phyloP scores from a whole-genome alignment of 1,140 invertebrate species.

The Eurosta solidaginis region DNA sequence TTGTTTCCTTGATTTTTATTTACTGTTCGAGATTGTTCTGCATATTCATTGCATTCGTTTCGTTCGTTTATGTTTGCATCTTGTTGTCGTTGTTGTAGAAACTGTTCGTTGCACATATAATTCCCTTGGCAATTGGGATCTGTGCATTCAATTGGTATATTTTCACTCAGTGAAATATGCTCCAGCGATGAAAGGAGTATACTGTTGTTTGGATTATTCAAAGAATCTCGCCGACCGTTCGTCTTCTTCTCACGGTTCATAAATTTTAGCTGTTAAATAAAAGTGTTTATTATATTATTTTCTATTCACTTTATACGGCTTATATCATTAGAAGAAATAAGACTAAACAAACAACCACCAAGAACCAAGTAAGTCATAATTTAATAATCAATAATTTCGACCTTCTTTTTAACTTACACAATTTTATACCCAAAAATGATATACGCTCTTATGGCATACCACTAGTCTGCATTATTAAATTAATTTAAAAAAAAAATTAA shows the following conservation, averaged over 20 bases:
- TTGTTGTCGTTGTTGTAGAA: conserved; percentile 24
- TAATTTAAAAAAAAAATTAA: too few relatives aligned
- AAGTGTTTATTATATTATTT: not conserved
- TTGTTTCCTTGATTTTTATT: conserved; percentile 13
- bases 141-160: conserved; percentile 40
- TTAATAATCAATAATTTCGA: too few relatives aligned
- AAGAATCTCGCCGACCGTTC: conserved; percentile 46
- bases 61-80: not conserved
- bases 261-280: not conserved
- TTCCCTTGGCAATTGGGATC: conserved; percentile 55
- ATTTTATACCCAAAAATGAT: too few relatives aligned
- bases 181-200: conserved; percentile 39
- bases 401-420: too few relatives aligned
- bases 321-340: too few relatives aligned
- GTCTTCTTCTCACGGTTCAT: not conserved
- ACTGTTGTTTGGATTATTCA: conserved; percentile 47
- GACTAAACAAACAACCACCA: too few relatives aligned
- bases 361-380: too few relatives aligned
- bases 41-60: not conserved
- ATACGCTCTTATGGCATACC: too few relatives aligned
- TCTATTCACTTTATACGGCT: too few relatives aligned
- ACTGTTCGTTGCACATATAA: conserved; percentile 39
- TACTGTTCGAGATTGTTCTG: not conserved
- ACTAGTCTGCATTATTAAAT: too few relatives aligned
- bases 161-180: conserved; percentile 13